phyloP scores from a whole-genome alignment of 2,888 invertebrate genomes.

The Blera fallax region DNA sequence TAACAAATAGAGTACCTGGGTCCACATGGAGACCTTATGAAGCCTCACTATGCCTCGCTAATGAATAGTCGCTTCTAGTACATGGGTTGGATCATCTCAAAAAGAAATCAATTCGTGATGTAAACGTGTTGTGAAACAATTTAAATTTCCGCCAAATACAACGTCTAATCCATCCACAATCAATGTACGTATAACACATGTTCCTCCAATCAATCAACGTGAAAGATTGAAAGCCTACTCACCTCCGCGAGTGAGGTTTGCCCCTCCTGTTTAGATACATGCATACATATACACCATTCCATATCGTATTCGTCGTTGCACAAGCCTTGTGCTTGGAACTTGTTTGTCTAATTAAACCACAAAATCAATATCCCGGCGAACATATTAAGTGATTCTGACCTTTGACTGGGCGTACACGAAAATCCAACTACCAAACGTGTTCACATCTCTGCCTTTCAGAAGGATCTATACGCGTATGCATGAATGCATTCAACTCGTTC shows the following conservation, averaged over 20 bases:
- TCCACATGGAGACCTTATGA: too few species aligned
- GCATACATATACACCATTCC: constrained; percentile 8
- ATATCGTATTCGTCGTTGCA: neutral
- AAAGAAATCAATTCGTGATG: too few species aligned
- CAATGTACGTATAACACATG: neutral
- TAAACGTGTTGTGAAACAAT: too few species aligned
- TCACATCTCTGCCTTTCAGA: constrained; percentile 39
- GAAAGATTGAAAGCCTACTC: neutral
- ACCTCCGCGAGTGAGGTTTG: constrained; percentile 8
- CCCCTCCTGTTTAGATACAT: neutral
- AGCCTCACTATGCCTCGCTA: too few species aligned
- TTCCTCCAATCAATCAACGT: too few species aligned
- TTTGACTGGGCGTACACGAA: constrained; percentile 63
- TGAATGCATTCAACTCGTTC: constrained; percentile 39
- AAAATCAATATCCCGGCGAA: constrained; percentile 58
- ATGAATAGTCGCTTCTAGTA: too few species aligned
- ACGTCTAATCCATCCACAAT: too few species aligned
- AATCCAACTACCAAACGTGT: constrained; percentile 54
- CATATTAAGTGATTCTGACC: constrained; percentile 68
- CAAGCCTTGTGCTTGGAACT: constrained; percentile 20
- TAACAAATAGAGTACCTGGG: too few species aligned
- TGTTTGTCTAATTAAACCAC: constrained; percentile 72
- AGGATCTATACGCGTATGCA: constrained; percentile 30
- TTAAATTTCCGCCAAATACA: too few species aligned
- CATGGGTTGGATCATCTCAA: too few species aligned